These are phyloP conservation scores for Labeo calbasu DNA, from an alignment of 2,797 vertebrate species.

Conservation along the genomic window DNA sequence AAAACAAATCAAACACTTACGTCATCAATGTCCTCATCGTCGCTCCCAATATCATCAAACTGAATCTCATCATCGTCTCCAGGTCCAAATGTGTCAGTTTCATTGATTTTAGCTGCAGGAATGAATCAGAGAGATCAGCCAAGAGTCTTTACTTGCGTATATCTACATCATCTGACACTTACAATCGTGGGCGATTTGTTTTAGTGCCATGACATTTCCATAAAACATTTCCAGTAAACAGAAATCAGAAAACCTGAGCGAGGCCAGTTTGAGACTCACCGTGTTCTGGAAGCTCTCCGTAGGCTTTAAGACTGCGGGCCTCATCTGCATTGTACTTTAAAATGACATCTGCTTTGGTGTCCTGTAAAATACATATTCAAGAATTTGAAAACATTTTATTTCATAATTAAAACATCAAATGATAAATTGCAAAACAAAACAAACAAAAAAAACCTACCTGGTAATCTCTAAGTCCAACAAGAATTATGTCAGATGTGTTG, in stretches of 20 bases:
- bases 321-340: slow-evolving; percentile 98
- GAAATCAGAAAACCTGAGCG: too few relatives aligned
- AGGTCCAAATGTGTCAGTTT: slow-evolving; percentile 93
- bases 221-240: not conserved
- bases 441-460: slow-evolving; percentile 79
- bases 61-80: slow-evolving; percentile 96
- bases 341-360: slow-evolving; percentile 98
- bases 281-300: slow-evolving; percentile 97
- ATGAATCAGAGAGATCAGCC: not conserved
- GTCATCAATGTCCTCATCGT: slow-evolving; percentile 95
- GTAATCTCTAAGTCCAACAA: slow-evolving; percentile 96
- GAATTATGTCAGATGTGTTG: slow-evolving; percentile 98
- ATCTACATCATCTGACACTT: not conserved
- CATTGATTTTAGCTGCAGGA: slow-evolving; percentile 92
- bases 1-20: slow-evolving; percentile 75
- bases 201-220: not conserved
- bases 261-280: slow-evolving; percentile 74
- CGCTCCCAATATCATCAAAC: slow-evolving; percentile 94
- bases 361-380: slow-evolving; percentile 72
- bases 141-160: not conserved
- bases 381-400: not conserved
- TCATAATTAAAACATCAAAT: not conserved
- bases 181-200: not conserved
- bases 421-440: not conserved
- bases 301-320: slow-evolving; percentile 96